Evolutionary conservation across 2,113 vertebrate genomes (phyloP).

Genomic region (Dasyurus viverrinus): DNA sequence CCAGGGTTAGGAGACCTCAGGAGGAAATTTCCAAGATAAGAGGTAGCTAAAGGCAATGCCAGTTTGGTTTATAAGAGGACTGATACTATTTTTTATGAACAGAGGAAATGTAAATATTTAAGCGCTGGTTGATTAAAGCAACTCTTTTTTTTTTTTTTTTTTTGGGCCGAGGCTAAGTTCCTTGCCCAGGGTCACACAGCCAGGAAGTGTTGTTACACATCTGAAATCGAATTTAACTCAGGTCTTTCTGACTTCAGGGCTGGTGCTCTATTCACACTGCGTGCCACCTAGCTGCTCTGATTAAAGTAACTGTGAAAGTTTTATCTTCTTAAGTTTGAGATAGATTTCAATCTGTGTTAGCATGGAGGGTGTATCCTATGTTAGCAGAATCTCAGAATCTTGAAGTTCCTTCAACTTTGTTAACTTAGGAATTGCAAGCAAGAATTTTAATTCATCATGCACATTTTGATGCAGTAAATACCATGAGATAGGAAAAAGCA

Average conservation of each 20-base stretch:
- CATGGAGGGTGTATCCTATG: background rate
- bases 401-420: background rate
- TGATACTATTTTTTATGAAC: background rate
- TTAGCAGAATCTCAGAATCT: background rate
- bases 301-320: background rate
- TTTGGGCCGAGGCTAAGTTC: no score
- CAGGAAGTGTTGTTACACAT: no score
- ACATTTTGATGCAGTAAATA: constrained; percentile 24
- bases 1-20: background rate
- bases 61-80: background rate
- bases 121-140: background rate
- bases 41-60: background rate
- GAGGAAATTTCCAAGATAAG: background rate
- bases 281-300: background rate
- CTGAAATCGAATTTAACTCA: no score
- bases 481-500: constrained; percentile 26
- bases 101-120: background rate
- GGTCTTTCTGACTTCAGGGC: no score
- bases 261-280: no score
- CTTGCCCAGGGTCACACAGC: no score
- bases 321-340: background rate
- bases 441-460: constrained; percentile 30
- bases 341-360: background rate
- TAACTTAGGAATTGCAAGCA: constrained; percentile 47
- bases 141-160: background rate